phyloP scores from a whole-genome alignment of 2,113 vertebrate species.

The Alectura lathami region DNA sequence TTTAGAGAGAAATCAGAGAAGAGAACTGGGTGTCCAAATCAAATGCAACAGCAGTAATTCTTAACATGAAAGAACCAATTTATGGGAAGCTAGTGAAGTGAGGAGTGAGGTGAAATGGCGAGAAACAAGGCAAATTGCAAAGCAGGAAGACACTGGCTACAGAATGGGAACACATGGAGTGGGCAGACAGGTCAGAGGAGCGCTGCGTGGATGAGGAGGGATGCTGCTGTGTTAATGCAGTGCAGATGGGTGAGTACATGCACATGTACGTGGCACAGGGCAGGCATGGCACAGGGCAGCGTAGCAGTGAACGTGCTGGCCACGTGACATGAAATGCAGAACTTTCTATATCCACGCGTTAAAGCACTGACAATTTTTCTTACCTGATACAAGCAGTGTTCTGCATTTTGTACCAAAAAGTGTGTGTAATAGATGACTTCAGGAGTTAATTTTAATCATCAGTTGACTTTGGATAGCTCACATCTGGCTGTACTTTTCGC shows the following conservation, averaged over 20 bases:
- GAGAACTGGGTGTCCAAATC: not conserved
- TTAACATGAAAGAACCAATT: not conserved
- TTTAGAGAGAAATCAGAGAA: not conserved
- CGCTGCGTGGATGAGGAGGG: not conserved
- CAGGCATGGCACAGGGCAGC: too few species aligned
- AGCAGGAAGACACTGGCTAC: not conserved
- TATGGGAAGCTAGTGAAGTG: not conserved
- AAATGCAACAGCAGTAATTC: not conserved
- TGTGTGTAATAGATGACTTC: not conserved
- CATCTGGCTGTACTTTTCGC: not conserved
- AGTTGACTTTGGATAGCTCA: not conserved
- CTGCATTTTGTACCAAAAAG: not conserved
- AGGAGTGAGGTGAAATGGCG: not conserved
- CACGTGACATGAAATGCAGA: too few species aligned
- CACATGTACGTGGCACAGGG: rapidly evolving
- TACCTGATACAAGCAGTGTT: not conserved
- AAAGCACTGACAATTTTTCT: not conserved
- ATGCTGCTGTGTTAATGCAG: not conserved
- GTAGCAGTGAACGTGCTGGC: not conserved
- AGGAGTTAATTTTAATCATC: not conserved
- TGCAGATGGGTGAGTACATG: not conserved
- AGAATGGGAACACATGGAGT: not conserved
- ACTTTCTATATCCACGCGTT: not conserved
- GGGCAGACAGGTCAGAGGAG: not conserved
- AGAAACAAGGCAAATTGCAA: not conserved